These are phyloP conservation scores for Lethocerus indicus DNA, from an alignment of 1,140 invertebrate genomes.

Conservation along the genomic window DNA sequence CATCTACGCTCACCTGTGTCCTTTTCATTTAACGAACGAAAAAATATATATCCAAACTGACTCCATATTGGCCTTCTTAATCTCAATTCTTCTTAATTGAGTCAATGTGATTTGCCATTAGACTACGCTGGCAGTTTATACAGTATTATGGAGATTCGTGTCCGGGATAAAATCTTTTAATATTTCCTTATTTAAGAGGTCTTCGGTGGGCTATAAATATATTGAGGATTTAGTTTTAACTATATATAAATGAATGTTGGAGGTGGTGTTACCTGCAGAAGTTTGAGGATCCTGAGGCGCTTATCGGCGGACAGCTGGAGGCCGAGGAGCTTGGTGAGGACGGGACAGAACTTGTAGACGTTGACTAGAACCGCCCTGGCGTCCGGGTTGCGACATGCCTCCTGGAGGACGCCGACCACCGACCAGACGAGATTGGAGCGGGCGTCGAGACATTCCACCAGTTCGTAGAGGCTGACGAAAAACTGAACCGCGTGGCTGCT, in stretches of 20 bases:
- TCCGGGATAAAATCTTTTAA: not conserved
- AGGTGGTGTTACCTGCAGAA: not conserved
- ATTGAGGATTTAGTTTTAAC: not conserved
- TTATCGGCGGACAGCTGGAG: conserved; percentile 13
- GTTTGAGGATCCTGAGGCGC: not conserved
- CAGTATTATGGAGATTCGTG: no score
- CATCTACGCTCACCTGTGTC: no score
- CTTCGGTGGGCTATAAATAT: not conserved
- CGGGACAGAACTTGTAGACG: conserved; percentile 47
- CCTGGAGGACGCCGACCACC: conserved; percentile 38
- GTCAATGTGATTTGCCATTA: no score
- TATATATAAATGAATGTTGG: not conserved
- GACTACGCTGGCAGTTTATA: no score
- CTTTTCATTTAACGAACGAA: no score
- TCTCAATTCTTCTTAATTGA: no score
- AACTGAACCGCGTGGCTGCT: conserved; percentile 28
- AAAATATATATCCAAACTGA: no score
- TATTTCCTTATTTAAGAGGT: not conserved
- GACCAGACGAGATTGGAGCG: conserved; percentile 30
- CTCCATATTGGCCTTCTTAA: no score
- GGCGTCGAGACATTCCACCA: conserved; percentile 22
- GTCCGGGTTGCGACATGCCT: conserved; percentile 35
- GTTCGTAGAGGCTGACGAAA: conserved; percentile 32
- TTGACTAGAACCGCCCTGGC: conserved; percentile 40
- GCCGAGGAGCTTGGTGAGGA: conserved; percentile 36